Percentiles rank a stretch among this genome's conserved stretches.
Evolutionary conservation across 2,797 vertebrate genomes (phyloP).

Genomic region (Carduelis carduelis): DNA sequence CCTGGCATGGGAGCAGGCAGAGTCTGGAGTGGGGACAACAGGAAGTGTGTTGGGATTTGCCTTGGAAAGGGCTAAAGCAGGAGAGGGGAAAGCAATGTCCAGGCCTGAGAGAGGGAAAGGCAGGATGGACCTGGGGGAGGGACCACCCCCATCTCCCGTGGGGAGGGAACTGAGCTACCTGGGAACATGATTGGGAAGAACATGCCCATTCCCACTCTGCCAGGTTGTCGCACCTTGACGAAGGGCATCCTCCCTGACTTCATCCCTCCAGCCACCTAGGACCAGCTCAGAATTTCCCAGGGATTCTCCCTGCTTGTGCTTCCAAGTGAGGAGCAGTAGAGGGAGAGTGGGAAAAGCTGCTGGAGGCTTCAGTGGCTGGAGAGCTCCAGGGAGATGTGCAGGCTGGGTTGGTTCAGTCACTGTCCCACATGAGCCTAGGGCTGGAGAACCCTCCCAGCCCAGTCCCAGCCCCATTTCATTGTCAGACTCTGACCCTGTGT

Average conservation of each 20-base stretch:
- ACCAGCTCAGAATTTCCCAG: not conserved
- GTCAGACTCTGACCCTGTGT: fast-evolving
- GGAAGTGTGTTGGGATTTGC: not conserved
- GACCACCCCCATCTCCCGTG: not conserved
- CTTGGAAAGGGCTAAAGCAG: not conserved
- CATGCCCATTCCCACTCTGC: fast-evolving
- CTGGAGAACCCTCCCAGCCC: not conserved
- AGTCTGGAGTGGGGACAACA: not conserved
- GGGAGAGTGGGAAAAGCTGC: not conserved
- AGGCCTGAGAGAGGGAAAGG: not conserved
- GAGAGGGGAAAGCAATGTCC: not conserved
- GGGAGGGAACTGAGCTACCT: not conserved
- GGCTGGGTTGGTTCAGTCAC: fast-evolving
- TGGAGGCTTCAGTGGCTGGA: not conserved
- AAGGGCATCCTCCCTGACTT: not conserved
- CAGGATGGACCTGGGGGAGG: not conserved
- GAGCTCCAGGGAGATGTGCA: fast-evolving
- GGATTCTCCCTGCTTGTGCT: not conserved
- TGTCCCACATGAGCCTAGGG: not conserved
- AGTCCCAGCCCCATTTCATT: fast-evolving
- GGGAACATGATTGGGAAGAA: not conserved
- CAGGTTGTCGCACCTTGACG: not conserved
- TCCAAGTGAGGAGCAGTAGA: not conserved
- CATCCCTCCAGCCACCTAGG: not conserved
- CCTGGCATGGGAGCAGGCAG: not conserved